Conservation (phyloP, 2,797 vertebrate species). For the Manis pentadactyla region DNA sequence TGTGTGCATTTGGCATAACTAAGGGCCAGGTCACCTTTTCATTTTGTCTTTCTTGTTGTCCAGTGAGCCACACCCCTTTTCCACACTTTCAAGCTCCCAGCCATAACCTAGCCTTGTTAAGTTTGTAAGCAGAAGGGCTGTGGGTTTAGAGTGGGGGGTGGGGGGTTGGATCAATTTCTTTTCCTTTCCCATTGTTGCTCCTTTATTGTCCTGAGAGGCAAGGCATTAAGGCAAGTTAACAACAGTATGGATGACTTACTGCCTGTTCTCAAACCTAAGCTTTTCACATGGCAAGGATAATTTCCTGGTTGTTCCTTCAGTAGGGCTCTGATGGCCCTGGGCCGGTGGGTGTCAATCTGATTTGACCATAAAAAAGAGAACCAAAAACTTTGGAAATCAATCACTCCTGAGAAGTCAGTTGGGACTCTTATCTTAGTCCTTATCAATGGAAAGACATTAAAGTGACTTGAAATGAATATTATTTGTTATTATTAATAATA, state of each 20-base stretch:
- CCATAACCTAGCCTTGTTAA: constrained; percentile 66
- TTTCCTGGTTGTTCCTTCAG: constrained; percentile 36
- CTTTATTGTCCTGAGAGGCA: constrained; percentile 40
- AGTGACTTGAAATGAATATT: constrained; percentile 66
- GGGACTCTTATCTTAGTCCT: constrained; percentile 52
- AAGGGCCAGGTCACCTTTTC: constrained; percentile 80
- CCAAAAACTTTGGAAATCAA: constrained; percentile 44
- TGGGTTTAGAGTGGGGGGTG: constrained; percentile 41
- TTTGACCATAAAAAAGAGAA: constrained; percentile 23
- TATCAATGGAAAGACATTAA: constrained; percentile 59
- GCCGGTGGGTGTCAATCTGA: not conserved
- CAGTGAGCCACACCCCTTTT: constrained; percentile 13
- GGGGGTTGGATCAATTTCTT: constrained; percentile 51
- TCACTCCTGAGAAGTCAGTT: constrained; percentile 1
- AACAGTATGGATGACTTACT: constrained; percentile 30
- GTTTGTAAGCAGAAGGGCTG: constrained; percentile 55
- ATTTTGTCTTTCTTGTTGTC: constrained; percentile 60
- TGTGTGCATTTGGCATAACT: constrained; percentile 62
- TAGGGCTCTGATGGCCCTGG: not conserved
- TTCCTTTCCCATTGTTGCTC: constrained; percentile 45
- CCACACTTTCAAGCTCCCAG: not conserved
- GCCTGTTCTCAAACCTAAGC: constrained; percentile 9
- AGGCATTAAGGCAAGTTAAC: constrained; percentile 44
- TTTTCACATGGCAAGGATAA: constrained; percentile 36
- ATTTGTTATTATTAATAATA: constrained; percentile 71